Evolutionary conservation across 2,797 vertebrate genomes (phyloP), one percentile per base, ranked within the genome.

Genomic region (Pseudomugil tenellus): DNA sequence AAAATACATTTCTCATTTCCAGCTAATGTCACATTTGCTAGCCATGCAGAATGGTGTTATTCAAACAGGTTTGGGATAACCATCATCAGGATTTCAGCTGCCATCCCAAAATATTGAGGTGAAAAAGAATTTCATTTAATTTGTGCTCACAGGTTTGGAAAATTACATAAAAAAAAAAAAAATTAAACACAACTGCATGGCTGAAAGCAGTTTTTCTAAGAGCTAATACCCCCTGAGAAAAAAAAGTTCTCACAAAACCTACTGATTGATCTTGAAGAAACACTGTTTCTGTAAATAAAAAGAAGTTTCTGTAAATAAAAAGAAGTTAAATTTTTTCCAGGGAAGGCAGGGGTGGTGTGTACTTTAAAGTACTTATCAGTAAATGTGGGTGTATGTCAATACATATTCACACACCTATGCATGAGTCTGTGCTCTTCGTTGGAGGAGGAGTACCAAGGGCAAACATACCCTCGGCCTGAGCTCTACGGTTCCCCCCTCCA

Each of bases 401-500:
- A 72, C 73, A 79, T 73, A 75, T 72, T 67, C 79, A 91, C 89
- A 90, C 89, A 93, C 92, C 92, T 91, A 93, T 92, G 89, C 91
- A 93, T 21, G 92, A 92, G 84, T 93, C 92, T 87, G 91, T 92
- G 90, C 86, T 92, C 91, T 92, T 92, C 85, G 87, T 91, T 85
- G 91, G 90, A 83, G 89, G 92, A 81, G 90, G 89, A 82, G 72
- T 84, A 87, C 92, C 90, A 86, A 91, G 89, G 89, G 91, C 87
- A 82, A 93, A 93, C 94, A 94, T 93, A 97, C 97, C 98, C 19
- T 98, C 96, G 1, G 96, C 94, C 92, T 97, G 98, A 85, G 97
- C 93, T 91, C 95, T 96, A 75, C 96, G 96, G 69, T 96, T 95
- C 0, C 94, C 96, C 19, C 70, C 83, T 78, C 94, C 95, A 37